These are phyloP conservation scores for Heterodera carotae DNA, from an alignment of 1,140 invertebrate genomes.

Conservation along the genomic window DNA sequence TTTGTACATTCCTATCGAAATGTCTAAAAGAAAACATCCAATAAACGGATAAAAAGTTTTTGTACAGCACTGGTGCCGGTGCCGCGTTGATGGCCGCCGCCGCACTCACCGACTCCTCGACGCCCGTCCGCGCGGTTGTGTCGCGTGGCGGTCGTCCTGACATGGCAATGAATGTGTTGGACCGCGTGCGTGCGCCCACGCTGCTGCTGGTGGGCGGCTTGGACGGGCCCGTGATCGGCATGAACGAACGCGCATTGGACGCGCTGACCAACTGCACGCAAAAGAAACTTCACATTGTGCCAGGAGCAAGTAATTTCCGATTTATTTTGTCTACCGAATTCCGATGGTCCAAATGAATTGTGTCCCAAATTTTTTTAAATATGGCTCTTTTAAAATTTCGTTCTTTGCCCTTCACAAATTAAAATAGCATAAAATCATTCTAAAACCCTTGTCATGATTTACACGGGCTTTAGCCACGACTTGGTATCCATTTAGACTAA, in stretches of 20 bases:
- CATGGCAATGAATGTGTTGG: conserved; percentile 22
- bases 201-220: conserved; percentile 21
- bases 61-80: conserved; percentile 23
- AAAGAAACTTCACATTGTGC: conserved; percentile 34
- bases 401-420: too few species aligned
- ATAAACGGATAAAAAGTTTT: too few species aligned
- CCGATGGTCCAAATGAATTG: too few species aligned
- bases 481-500: too few species aligned
- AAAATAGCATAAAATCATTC: too few species aligned
- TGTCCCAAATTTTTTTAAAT: too few species aligned
- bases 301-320: conserved; percentile 9
- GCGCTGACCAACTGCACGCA: conserved; percentile 19
- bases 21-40: too few species aligned
- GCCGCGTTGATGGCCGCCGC: conserved; percentile 21
- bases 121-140: conserved; percentile 19
- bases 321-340: too few species aligned
- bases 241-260: conserved; percentile 19
- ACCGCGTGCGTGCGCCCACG: conserved; percentile 14
- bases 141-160: conserved; percentile 29
- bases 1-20: too few species aligned
- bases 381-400: too few species aligned
- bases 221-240: conserved; percentile 24
- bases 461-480: too few species aligned
- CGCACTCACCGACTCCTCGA: background rate
- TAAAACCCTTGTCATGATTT: too few species aligned